Percentiles rank a stretch among this genome's conserved stretches.
Conservation (phyloP, 2,113 vertebrate genomes). For the Myiozetetes cayanensis region DNA sequence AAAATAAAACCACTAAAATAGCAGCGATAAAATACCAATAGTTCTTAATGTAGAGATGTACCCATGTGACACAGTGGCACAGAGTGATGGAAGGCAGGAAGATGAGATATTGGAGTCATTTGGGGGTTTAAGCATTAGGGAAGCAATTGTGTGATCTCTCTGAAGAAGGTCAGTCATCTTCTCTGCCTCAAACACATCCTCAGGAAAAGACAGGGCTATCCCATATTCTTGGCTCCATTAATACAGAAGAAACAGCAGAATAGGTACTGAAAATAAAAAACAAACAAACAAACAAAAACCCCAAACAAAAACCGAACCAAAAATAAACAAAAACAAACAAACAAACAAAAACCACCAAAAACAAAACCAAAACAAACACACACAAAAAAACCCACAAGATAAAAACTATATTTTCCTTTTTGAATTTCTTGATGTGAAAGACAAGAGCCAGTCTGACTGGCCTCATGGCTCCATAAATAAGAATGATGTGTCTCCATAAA, state of each 20-base stretch:
- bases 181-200: not conserved
- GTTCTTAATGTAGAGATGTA: not conserved
- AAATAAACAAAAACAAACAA: too few species aligned
- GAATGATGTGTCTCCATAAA: not conserved
- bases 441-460: not conserved
- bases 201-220: not conserved
- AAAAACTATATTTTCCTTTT: not conserved
- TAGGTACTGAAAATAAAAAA: not conserved
- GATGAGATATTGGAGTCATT: not conserved
- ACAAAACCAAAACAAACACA: not conserved
- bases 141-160: not conserved
- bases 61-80: rapidly evolving
- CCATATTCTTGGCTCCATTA: not conserved
- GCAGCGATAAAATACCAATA: not conserved
- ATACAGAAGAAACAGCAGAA: not conserved
- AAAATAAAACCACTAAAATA: not conserved
- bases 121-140: not conserved
- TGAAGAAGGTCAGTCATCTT: not conserved
- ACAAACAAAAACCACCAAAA: too few species aligned
- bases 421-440: not conserved
- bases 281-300: too few species aligned
- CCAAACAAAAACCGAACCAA: too few species aligned
- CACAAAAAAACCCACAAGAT: not conserved
- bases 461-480: not conserved
- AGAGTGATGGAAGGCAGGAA: not conserved